Conservation (phyloP, 2,888 invertebrate genomes). For the Magallana nippona region DNA sequence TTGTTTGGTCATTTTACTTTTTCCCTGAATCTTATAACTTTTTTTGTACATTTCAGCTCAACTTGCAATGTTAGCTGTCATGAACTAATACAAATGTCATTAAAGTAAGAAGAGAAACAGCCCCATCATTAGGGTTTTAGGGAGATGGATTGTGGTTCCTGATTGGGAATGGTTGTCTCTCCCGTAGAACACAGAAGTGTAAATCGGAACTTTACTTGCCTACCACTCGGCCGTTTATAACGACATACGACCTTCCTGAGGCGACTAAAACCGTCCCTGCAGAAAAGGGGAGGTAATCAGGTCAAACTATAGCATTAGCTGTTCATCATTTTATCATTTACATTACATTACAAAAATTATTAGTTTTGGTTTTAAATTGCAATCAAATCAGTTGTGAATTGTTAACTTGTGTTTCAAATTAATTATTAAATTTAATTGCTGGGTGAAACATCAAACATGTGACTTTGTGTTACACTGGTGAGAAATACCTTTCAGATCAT, state of each 20-base stretch:
- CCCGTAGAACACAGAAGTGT: conserved; percentile 27
- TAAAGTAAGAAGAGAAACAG: not conserved
- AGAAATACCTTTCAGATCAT: not conserved
- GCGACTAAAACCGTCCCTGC: conserved; percentile 47
- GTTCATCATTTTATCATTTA: not conserved
- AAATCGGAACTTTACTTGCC: conserved; percentile 49
- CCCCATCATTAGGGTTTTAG: not conserved
- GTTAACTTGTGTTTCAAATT: no score
- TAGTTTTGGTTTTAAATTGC: not conserved
- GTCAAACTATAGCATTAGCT: not conserved
- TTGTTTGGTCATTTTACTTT: no score
- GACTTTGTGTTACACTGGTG: not conserved
- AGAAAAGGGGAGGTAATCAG: conserved; percentile 42
- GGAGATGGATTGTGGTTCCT: conserved; percentile 2
- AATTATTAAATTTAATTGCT: no score
- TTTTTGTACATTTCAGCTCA: no score
- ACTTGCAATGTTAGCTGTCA: no score
- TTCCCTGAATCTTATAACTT: no score
- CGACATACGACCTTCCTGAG: conserved; percentile 47
- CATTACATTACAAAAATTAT: not conserved
- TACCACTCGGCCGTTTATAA: conserved; percentile 47
- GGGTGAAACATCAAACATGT: no score
- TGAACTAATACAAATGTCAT: no score
- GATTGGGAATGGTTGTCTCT: not conserved
- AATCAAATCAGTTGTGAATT: no score